phyloP scores from a whole-genome alignment of 1,140 invertebrate genomes.

The Tetragnatha versicolor region DNA sequence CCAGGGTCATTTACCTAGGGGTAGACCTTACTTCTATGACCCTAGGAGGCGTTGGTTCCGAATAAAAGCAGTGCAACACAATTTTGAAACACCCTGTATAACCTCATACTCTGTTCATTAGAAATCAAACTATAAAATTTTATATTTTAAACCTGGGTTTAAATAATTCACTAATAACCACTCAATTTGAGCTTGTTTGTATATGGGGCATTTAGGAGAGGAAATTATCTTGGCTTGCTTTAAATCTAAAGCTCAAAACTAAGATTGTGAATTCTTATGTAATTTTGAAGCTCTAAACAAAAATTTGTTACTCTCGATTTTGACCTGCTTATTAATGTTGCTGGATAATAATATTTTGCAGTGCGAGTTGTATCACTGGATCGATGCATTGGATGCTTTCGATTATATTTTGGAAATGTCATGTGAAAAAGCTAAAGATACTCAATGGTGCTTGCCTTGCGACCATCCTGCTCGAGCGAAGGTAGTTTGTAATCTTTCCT shows the following conservation, averaged over 20 bases:
- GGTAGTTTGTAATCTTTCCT: constrained; percentile 63
- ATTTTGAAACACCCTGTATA: too few species aligned
- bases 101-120: too few species aligned
- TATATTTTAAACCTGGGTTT: too few species aligned
- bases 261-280: neutral
- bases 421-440: constrained; percentile 70
- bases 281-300: neutral
- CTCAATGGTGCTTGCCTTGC: constrained; percentile 79
- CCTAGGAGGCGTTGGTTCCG: too few species aligned
- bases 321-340: neutral
- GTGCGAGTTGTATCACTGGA: constrained; percentile 91
- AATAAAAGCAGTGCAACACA: too few species aligned
- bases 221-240: neutral
- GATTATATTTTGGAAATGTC: constrained; percentile 82
- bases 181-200: neutral
- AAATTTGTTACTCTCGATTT: neutral
- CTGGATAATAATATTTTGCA: constrained; percentile 53
- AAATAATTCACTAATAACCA: neutral
- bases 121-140: too few species aligned
- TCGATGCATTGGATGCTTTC: constrained; percentile 84
- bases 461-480: constrained; percentile 74
- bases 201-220: neutral
- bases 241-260: neutral
- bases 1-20: too few species aligned
- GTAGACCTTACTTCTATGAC: too few species aligned